Evolutionary conservation across 2,888 invertebrate genomes (phyloP), one percentile per base, ranked within the genome.

Genomic region (Pyrochroa serraticornis): DNA sequence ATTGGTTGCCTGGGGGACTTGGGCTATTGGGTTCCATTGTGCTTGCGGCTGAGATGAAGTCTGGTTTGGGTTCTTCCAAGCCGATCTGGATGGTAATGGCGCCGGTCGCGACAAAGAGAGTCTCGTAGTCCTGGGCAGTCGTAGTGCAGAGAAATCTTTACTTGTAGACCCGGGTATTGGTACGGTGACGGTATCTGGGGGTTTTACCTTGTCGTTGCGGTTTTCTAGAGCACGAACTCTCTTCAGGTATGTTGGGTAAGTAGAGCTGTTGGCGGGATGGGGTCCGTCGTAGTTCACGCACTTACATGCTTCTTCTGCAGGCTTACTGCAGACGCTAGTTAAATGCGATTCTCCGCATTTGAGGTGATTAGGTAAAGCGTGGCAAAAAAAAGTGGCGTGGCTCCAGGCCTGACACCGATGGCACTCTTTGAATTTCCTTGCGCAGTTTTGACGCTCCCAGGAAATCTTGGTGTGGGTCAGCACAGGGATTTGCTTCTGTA

Each of bases 391-490:
- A 0, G 69, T 66, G 2, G 70, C 71, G 54, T 73, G 73, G 1
- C 71, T 71, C 70, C 68, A 71, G 14, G 58, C 50, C 59, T 73
- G 71, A 41, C 71, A 74, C 12, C 65, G 44, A 30, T 70, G 69
- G 51, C 70, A 72, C 51, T 74, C 71, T 2, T 63, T 62, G 3
- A 69, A 57, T 51, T 51, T 52, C 36, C 56, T 62, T n/a, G 68
- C 64, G 13, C 60, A 72, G 0, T 14, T 45, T 32, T 71, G 65
- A 6, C 52, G 43, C 52, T 65, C 65, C 69, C 68, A 70, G 1
- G 1, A 38, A 0, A 70, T 32, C 7, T 31, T 10, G 8, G 37
- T 55, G 35, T 58, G 35, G 10, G 9, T 37, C 5, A 59, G 44
- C 42, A 1, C 30, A 10, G 6, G 14, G 14, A 47, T 43, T 58